Base-by-base conservation (phyloP, 2,797 vertebrate genomes). In the Bovichtus diacanthus region DNA sequence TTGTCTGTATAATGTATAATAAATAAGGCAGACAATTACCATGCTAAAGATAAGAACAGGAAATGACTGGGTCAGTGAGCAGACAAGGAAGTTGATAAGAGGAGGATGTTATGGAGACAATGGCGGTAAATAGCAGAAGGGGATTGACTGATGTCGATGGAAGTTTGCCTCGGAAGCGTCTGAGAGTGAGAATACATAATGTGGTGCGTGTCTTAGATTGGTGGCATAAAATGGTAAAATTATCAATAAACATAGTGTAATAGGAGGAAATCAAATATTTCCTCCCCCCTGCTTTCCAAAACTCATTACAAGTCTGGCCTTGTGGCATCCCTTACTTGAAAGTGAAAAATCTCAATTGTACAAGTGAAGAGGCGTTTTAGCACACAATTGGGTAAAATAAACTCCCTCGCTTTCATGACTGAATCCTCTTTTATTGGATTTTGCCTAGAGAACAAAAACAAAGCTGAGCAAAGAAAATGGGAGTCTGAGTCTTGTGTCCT, bases 1-100 rank as follows among this genome's bases (percentile, higher is more conserved):
- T 73, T 87, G 84, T 82, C 63, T 76, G 59, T 29, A 25, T 82
- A 43, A 91, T 92, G 83, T 81, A 91, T 90, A 83, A 91, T 91
- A 80, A 86, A 90, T 90, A 83, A 90, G 82, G 54, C 31, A 46
- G 76, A 75, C 85, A 76, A 91, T 88, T 89, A 92, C 67, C 62
- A 80, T 77, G 80, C 75, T 79, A 79, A 87, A 76, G 67, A 86
- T 74, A 88, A 87, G 43, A 74, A 70, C 74, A 83, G 86, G 87
- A 92, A 89, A 85, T 60, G 81, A 59, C 66, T 65, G 66, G 60
- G 76, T 76, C 58, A 74, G 62, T 63, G 54, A 66, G 78, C 79
- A 87, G 80, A 77, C 71, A n/a, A 23, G 44, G 61, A 76, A 59
- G 74, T 6, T 63, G 73, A 84, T 62, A 50, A 58, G 43, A 65